Evolutionary conservation across 1,140 invertebrate genomes (phyloP), one percentile per base, ranked within the genome.

Genomic region (Meloidogyne chitwoodi): DNA sequence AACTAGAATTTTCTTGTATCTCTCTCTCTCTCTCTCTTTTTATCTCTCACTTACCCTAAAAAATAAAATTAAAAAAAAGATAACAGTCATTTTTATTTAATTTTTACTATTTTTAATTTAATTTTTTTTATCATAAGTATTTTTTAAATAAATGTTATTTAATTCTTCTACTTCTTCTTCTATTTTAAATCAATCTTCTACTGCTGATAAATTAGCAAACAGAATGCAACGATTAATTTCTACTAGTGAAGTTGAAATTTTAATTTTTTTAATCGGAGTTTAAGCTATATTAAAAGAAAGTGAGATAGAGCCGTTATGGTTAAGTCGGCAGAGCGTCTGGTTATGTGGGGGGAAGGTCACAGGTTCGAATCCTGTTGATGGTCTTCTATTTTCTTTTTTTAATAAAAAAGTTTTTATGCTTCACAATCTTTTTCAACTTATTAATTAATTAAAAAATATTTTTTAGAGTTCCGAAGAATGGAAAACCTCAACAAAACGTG

Each of bases 381-480:
- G n/a, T n/a, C n/a, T n/a, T n/a, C n/a, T n/a, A n/a, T n/a, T 26
- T 22, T 16, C 48, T 24, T n/a, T 76, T 78, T 41, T 77, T 22
- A 19, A 79, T 64, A 80, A 5, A 16, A 22, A 77, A 26, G 26
- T 24, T 38, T 34, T n/a, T 41, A 74, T 0, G 16, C 24, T 75
- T 63, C 61, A 5, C 27, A 8, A 38, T 8, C 8, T 8, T 10
- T 38, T 38, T 6, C 10, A 8, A 38, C 4, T 10, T 38, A 1
- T 6, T 34, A 34, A 73, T n/a, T n/a, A 19, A 31, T n/a, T 29
- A n/a, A n/a, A n/a, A n/a, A 24, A 16, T 26, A 27, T 26, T 19
- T 26, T 31, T 83, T 78, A 82, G 81, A 82, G 81, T 68, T 81
- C 73, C 5, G 85, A 87, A 72, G 86, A 87, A 81, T 86, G 85